Evolutionary conservation across 2,888 invertebrate genomes (phyloP).

Genomic region (Meteorus cinctellus): DNA sequence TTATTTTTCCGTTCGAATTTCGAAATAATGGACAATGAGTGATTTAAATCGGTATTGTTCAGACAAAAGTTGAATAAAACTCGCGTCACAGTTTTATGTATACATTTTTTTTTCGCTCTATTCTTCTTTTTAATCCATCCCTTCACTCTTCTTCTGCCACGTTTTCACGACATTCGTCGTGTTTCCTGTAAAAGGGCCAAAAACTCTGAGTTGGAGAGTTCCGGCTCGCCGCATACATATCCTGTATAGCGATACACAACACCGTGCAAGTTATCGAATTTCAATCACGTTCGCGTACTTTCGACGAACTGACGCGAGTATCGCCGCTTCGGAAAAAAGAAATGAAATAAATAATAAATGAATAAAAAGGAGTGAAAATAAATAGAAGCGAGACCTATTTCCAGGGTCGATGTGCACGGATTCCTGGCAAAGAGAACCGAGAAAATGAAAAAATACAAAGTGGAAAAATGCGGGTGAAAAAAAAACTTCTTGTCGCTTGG

Average conservation of each 20-base stretch:
- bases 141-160: not conserved
- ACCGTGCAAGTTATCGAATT: conserved; percentile 57
- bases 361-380: conserved; percentile 33
- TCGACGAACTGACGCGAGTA: conserved; percentile 49
- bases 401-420: conserved; percentile 31
- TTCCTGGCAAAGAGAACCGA: conserved; percentile 4
- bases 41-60: too few species aligned
- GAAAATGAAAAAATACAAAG: conserved; percentile 31
- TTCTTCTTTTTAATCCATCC: not conserved
- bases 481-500: conserved; percentile 38
- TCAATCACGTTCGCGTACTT: conserved; percentile 60
- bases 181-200: conserved; percentile 20
- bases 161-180: conserved; percentile 29
- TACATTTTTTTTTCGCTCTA: not conserved
- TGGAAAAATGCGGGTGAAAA: conserved; percentile 40
- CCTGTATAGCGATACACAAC: conserved; percentile 26
- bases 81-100: not conserved
- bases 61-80: not conserved
- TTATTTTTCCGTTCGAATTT: too few species aligned
- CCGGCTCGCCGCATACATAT: conserved; percentile 29
- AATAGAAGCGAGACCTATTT: conserved; percentile 19
- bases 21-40: too few species aligned
- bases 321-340: conserved; percentile 9
- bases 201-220: conserved; percentile 24
- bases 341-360: conserved; percentile 32